phyloP scores from a whole-genome alignment of 2,888 invertebrate species.

The Helobdella robusta region DNA sequence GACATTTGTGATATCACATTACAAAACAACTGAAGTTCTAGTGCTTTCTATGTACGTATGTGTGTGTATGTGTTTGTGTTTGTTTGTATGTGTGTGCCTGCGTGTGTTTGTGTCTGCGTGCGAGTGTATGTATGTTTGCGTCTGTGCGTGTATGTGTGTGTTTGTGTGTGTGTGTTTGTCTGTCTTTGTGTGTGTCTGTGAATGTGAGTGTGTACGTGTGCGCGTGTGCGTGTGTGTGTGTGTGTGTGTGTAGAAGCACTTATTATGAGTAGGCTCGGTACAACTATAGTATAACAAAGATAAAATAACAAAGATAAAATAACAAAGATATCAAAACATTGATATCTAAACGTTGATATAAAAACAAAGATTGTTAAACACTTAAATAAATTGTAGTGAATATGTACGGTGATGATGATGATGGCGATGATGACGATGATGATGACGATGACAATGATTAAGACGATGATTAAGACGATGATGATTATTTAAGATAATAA shows the following conservation, averaged over 20 bases:
- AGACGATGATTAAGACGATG: too few relatives aligned
- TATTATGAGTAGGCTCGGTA: neutral
- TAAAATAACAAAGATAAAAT: neutral
- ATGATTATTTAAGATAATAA: too few relatives aligned
- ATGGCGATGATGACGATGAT: neutral
- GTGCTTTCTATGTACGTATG: neutral
- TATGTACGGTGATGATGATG: neutral
- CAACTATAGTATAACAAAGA: neutral
- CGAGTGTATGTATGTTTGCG: neutral
- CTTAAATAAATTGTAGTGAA: neutral
- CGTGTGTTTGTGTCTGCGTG: neutral
- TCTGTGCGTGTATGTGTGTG: neutral
- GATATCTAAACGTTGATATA: neutral
- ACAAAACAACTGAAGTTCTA: too few relatives aligned
- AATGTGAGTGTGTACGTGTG: neutral
- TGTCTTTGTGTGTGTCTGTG: neutral
- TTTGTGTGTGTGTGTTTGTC: neutral
- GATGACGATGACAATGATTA: too few relatives aligned
- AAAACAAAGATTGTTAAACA: neutral
- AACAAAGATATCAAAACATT: neutral
- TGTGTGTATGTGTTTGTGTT: neutral
- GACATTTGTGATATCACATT: too few relatives aligned
- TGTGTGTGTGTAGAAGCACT: neutral
- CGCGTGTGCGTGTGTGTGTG: neutral
- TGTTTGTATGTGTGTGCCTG: neutral